Evolutionary conservation across 2,797 vertebrate genomes (phyloP).

Genomic region (Rhadinocentrus ornatus): DNA sequence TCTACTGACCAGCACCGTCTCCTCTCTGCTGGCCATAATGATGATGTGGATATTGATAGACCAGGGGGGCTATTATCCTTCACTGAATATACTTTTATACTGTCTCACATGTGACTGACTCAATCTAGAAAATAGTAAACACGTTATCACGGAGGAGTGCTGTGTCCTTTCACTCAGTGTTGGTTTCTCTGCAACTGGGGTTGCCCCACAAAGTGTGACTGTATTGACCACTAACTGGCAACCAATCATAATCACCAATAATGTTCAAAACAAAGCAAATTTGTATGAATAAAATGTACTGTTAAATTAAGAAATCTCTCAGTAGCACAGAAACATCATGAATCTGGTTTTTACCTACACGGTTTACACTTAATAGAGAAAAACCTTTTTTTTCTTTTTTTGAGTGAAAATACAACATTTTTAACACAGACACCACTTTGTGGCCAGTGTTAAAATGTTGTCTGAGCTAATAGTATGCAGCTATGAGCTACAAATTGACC

Average conservation of each 20-base stretch:
- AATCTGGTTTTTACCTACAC: background rate
- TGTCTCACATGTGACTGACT: constrained; percentile 65
- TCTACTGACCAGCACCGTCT: constrained; percentile 78
- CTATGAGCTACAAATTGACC: constrained; percentile 34
- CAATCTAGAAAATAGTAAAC: constrained; percentile 63
- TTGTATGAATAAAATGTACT: constrained; percentile 11
- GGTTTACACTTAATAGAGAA: constrained; percentile 11
- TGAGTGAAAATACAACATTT: constrained; percentile 21
- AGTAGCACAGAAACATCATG: background rate
- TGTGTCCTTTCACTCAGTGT: constrained; percentile 11
- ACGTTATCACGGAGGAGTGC: constrained; percentile 44
- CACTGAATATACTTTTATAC: constrained; percentile 72
- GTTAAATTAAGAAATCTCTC: background rate
- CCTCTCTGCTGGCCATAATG: constrained; percentile 75
- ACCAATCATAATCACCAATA: constrained; percentile 6
- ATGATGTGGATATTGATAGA: constrained; percentile 83
- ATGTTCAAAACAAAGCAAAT: constrained; percentile 19
- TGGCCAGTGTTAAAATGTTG: constrained; percentile 10
- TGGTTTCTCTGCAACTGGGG: constrained; percentile 5
- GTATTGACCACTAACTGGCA: background rate
- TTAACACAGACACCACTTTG: constrained; percentile 27
- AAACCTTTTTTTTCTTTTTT: constrained; percentile 15
- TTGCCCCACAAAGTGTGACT: background rate
- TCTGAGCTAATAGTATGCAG: constrained; percentile 20
- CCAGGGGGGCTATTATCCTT: constrained; percentile 80